Percentiles rank a stretch among this genome's conserved stretches.
Evolutionary conservation across 2,113 vertebrate species (phyloP).

Genomic region (Plecturocebus donacophilus): DNA sequence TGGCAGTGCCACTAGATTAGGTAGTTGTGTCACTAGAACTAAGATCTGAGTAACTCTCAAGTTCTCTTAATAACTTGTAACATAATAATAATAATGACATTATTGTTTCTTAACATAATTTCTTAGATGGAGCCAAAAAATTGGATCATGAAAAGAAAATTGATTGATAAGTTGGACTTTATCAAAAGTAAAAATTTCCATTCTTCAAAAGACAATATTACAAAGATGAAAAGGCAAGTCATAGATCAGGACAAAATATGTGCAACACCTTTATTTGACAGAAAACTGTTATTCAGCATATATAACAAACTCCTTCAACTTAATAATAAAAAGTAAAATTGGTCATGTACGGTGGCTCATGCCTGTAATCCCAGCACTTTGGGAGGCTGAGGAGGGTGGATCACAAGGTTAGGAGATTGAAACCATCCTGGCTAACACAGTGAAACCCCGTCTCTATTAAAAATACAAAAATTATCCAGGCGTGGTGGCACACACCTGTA

Average conservation of each 20-base stretch:
- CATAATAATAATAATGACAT: neutral
- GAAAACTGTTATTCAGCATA: neutral
- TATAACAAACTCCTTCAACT: neutral
- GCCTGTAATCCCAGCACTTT: no score
- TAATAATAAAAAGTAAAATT: neutral
- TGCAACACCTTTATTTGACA: neutral
- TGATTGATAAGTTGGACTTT: neutral
- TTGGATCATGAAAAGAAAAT: neutral
- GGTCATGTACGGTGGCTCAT: no score
- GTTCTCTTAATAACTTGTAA: neutral
- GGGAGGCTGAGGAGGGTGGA: no score
- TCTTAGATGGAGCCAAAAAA: neutral
- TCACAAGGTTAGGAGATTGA: no score
- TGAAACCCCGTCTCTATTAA: no score
- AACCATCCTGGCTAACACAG: no score
- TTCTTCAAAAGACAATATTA: neutral
- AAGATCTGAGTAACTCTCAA: neutral
- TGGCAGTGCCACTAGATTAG: neutral
- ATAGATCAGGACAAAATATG: neutral
- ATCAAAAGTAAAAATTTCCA: neutral
- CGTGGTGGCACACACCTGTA: no score
- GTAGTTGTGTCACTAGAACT: neutral
- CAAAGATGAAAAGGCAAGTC: neutral
- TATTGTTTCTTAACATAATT: neutral
- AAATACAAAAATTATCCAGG: no score